A percentile compares a stretch with the other conserved stretches of the same genome.
These are phyloP conservation scores for Aleiodes testaceus DNA, from an alignment of 2,888 invertebrate species.

Conservation along the genomic window DNA sequence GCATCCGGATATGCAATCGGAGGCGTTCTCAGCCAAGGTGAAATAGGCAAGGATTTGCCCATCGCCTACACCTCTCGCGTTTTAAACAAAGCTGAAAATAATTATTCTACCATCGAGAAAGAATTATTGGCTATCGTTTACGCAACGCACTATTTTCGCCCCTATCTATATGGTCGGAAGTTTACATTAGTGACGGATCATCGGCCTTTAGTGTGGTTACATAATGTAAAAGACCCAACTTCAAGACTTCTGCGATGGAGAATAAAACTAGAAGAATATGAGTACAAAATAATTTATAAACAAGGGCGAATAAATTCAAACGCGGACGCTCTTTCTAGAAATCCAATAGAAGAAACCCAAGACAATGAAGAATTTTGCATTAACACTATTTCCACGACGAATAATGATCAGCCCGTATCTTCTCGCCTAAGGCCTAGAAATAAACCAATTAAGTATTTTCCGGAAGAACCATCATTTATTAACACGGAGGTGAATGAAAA, in stretches of 20 bases:
- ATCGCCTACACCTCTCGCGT: neutral
- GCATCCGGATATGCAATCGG: neutral
- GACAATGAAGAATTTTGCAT: too few relatives aligned
- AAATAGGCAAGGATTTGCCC: neutral
- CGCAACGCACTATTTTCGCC: neutral
- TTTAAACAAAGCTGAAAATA: neutral
- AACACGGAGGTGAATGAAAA: too few relatives aligned
- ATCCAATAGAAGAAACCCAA: neutral
- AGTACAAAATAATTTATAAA: conserved; percentile 41
- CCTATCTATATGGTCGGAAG: conserved; percentile 41
- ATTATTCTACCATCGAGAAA: neutral
- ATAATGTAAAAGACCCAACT: conserved; percentile 43
- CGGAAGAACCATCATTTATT: too few relatives aligned
- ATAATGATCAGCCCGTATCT: too few relatives aligned
- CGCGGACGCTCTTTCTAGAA: neutral
- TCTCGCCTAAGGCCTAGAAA: too few relatives aligned
- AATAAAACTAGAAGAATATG: conserved; percentile 44
- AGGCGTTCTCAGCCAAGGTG: neutral
- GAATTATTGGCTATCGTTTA: neutral
- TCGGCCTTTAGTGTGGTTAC: conserved; percentile 40
- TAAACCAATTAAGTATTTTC: too few relatives aligned
- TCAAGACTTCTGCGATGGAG: conserved; percentile 43
- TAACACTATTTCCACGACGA: too few relatives aligned
- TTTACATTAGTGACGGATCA: conserved; percentile 46
- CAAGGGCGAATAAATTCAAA: conserved; percentile 2